Evolutionary conservation across 2,888 invertebrate genomes (phyloP).

Genomic region (Andrena haemorrhoa): DNA sequence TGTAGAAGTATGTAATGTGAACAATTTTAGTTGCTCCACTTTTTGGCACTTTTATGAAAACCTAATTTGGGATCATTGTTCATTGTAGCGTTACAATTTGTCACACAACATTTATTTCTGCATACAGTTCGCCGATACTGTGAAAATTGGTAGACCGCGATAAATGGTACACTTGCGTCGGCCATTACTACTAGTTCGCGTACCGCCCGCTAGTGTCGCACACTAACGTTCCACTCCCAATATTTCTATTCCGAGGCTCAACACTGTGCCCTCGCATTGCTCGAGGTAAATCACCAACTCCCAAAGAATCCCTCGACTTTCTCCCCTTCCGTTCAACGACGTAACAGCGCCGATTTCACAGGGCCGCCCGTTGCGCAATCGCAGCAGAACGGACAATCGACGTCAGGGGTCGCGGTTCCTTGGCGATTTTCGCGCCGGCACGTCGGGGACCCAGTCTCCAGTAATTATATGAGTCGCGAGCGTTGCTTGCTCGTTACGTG

Average conservation of each 20-base stretch:
- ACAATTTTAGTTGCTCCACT: too few relatives aligned
- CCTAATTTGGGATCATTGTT: too few relatives aligned
- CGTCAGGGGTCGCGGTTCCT: slow-evolving; percentile 31
- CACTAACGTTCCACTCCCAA: too few relatives aligned
- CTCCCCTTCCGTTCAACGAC: not conserved
- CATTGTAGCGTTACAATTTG: too few relatives aligned
- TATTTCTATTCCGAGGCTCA: not conserved
- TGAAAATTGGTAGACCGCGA: too few relatives aligned
- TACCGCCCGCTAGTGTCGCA: too few relatives aligned
- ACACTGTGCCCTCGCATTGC: not conserved
- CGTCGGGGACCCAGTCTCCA: slow-evolving; percentile 26
- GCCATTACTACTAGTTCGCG: too few relatives aligned
- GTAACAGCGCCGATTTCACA: not conserved
- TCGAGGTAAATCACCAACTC: not conserved
- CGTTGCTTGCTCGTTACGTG: slow-evolving; percentile 43
- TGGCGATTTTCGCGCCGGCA: slow-evolving; percentile 9
- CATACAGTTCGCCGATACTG: too few relatives aligned
- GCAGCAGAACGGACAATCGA: not conserved
- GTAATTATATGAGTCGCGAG: slow-evolving; percentile 57
- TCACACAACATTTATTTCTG: too few relatives aligned
- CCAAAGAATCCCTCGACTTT: not conserved
- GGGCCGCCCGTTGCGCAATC: slow-evolving; percentile 1
- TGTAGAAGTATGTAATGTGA: too few relatives aligned
- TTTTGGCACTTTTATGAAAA: too few relatives aligned
- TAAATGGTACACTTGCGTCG: too few relatives aligned